Percentiles rank a stretch among this genome's conserved stretches.
Conservation (phyloP, 2,797 vertebrate genomes). For the Hippocampus kuda region DNA sequence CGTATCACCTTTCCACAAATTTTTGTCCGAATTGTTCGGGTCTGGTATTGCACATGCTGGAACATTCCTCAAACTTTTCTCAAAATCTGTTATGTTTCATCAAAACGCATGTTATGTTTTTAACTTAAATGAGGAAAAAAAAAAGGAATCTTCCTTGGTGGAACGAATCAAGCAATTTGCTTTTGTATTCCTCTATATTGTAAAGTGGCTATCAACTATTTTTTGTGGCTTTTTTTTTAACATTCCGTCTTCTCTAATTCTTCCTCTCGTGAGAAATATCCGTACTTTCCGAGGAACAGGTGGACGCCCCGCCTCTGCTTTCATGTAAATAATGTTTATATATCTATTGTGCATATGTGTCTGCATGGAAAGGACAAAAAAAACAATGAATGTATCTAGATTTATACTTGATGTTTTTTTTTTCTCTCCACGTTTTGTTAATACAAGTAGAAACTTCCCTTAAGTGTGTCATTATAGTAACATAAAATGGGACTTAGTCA, state of each 20-base stretch:
- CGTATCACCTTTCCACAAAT: no score
- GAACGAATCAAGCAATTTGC: not conserved
- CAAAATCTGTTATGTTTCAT: not conserved
- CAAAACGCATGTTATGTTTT: not conserved
- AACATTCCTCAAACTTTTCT: no score
- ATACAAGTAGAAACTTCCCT: constrained; percentile 12
- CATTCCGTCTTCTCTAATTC: not conserved
- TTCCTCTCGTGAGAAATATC: not conserved
- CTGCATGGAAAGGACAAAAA: constrained; percentile 10
- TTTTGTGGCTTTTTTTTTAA: not conserved
- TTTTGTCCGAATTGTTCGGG: no score
- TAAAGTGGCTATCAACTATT: not conserved
- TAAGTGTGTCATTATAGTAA: not conserved
- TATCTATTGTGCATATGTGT: constrained; percentile 32
- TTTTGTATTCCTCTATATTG: not conserved
- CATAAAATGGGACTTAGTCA: not conserved
- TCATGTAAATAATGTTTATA: constrained; percentile 50
- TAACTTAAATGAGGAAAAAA: not conserved
- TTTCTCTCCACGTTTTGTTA: not conserved
- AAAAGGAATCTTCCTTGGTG: not conserved
- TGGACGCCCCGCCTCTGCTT: not conserved
- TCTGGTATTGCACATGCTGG: no score
- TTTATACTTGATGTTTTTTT: constrained; percentile 46
- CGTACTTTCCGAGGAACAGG: no score
- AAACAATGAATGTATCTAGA: constrained; percentile 57